Evolutionary conservation across 2,888 invertebrate species (phyloP).

Genomic region (Erebia ligea): DNA sequence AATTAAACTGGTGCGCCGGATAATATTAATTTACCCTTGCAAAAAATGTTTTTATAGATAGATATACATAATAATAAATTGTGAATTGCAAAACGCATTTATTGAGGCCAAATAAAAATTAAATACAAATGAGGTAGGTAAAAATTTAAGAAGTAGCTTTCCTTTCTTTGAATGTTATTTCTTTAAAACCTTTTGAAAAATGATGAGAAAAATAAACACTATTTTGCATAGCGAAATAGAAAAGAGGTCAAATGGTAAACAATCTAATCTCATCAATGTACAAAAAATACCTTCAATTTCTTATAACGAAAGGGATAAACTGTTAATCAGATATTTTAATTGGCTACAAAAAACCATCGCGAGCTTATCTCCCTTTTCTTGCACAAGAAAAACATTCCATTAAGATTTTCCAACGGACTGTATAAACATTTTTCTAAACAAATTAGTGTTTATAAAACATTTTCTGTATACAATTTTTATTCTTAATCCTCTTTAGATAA

Average conservation of each 20-base stretch:
- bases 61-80: too few relatives aligned
- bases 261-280: slow-evolving; percentile 38
- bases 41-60: too few relatives aligned
- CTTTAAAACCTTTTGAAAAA: background rate
- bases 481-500: background rate
- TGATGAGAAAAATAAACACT: background rate
- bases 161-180: background rate
- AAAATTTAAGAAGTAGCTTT: background rate
- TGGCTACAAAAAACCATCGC: slow-evolving; percentile 33
- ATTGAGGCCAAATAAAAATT: background rate
- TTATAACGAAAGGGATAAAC: slow-evolving; percentile 36
- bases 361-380: slow-evolving; percentile 21
- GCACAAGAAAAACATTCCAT: slow-evolving; percentile 23
- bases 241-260: slow-evolving; percentile 34
- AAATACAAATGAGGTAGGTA: background rate
- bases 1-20: too few relatives aligned
- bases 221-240: slow-evolving; percentile 25
- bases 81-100: too few relatives aligned
- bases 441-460: slow-evolving; percentile 16
- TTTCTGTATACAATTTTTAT: slow-evolving; percentile 6
- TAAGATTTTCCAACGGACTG: slow-evolving; percentile 12
- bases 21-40: too few relatives aligned
- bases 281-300: slow-evolving; percentile 38
- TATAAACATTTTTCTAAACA: slow-evolving; percentile 11
- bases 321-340: slow-evolving; percentile 42